Evolutionary conservation across 2,797 vertebrate species (phyloP), one percentile per base, ranked within the genome.

Genomic region (Pipistrellus nathusii): DNA sequence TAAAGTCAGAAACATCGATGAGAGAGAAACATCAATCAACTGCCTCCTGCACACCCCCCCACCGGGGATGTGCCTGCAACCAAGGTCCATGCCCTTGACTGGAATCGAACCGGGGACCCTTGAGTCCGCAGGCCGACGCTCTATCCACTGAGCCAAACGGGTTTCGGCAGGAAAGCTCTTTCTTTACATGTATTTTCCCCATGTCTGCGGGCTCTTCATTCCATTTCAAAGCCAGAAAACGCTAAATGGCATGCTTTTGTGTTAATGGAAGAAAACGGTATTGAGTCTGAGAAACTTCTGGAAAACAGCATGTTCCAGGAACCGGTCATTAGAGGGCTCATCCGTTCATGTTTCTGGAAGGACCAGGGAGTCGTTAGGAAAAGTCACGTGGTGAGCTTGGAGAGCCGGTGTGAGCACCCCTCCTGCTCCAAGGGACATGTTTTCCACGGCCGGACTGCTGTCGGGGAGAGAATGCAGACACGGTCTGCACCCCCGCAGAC

Each of bases 231-330:
- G 68, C n/a, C 66, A 62, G 46, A 88, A 95, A 93, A 91, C 32
- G 59, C 62, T 93, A 51, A 62, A 64, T 55, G 62, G 57, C 84
- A 80, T 51, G 90, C 27, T 91, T 91, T 32, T 23, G 84, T 72
- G 81, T 91, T 95, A 94, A 85, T 94, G 93, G 96, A 93, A 94
- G 82, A 83, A 94, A 95, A 85, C 82, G 83, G n/a, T 83, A 82
- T 88, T 85, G 80, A 46, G 25, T 91, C 64, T 95, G 93, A 93
- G 95, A 95, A 97, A 93, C 73, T 94, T 96, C 93, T 96, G 93
- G 93, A 96, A 96, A 95, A 91, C 64, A 66, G 83, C 96, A 72
- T 51, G 91, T 97, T 97, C 96, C 94, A 76, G 95, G 93, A 97
- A 96, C 6, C 41, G 83, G 73, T 87, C 89, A 83, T 95, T 93